These are phyloP conservation scores for Manduca sexta DNA, from an alignment of 1,140 invertebrate genomes.

Conservation along the genomic window DNA sequence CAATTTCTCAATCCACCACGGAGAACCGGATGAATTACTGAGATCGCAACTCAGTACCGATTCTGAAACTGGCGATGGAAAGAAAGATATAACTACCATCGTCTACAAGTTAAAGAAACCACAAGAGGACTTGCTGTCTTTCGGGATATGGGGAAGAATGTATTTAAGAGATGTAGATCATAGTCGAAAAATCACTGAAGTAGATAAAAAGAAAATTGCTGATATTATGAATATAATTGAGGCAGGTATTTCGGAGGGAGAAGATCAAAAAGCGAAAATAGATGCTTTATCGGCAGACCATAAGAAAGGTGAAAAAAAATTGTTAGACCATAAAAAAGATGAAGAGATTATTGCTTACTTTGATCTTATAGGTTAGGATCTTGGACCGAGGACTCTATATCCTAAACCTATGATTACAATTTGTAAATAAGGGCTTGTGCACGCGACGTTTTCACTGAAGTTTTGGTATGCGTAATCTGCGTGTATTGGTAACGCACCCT, in stretches of 20 bases:
- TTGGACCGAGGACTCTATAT: too few species aligned
- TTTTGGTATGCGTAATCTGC: too few species aligned
- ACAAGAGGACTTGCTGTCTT: constrained; percentile 36
- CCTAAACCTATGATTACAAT: too few species aligned
- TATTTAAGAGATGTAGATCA: constrained; percentile 37
- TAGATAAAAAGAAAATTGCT: constrained; percentile 29
- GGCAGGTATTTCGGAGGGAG: background rate
- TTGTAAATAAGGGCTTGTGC: too few species aligned
- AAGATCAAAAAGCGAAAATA: background rate
- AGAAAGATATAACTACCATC: constrained; percentile 3
- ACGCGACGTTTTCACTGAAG: too few species aligned
- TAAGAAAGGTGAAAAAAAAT: too few species aligned
- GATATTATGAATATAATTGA: constrained; percentile 42
- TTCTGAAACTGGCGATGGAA: constrained; percentile 8
- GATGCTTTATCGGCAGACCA: background rate
- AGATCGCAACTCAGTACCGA: constrained; percentile 9
- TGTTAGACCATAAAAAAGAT: too few species aligned
- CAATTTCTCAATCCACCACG: constrained; percentile 32
- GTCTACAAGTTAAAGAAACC: constrained; percentile 26
- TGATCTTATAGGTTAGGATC: too few species aligned
- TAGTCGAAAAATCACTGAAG: constrained; percentile 17
- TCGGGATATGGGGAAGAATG: constrained; percentile 45
- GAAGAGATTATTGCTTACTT: too few species aligned
- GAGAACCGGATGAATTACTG: constrained; percentile 6
- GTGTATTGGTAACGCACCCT: too few species aligned